Conservation (phyloP, 2,888 invertebrate genomes). For the Calliopum simillimum region DNA sequence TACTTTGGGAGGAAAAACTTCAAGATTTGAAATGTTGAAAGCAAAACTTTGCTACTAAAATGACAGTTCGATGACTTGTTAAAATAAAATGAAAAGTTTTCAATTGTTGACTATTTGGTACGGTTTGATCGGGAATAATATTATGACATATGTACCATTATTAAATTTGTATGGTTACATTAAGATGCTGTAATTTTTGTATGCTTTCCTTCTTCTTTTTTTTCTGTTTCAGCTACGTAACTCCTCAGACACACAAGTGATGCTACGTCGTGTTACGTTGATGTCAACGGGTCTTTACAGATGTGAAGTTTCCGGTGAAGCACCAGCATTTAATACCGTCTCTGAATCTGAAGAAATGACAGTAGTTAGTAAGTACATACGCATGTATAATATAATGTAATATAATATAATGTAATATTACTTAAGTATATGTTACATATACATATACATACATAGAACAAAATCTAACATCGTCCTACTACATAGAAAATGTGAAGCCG, state of each 20-base stretch:
- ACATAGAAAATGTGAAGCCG: too few relatives aligned
- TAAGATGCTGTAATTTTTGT: neutral
- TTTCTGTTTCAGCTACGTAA: conserved; percentile 71
- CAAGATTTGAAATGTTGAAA: neutral
- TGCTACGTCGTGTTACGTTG: conserved; percentile 76
- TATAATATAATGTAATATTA: neutral
- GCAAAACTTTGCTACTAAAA: too few relatives aligned
- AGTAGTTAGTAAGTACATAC: conserved; percentile 75
- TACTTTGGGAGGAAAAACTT: too few relatives aligned
- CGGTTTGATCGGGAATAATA: neutral
- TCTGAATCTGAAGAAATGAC: conserved; percentile 80
- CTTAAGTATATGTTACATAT: neutral
- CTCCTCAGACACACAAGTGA: conserved; percentile 75
- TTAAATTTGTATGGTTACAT: neutral
- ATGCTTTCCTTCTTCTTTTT: neutral
- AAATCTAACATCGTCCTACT: too few relatives aligned
- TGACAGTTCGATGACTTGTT: too few relatives aligned
- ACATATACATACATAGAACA: neutral
- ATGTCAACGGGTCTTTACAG: conserved; percentile 80
- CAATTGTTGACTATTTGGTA: neutral
- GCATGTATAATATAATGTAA: neutral
- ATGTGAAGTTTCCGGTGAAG: conserved; percentile 83
- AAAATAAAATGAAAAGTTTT: neutral
- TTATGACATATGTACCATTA: neutral
- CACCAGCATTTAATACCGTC: conserved; percentile 82